Conservation (phyloP, 1,140 invertebrate genomes). For the Leptonema lineaticorne region DNA sequence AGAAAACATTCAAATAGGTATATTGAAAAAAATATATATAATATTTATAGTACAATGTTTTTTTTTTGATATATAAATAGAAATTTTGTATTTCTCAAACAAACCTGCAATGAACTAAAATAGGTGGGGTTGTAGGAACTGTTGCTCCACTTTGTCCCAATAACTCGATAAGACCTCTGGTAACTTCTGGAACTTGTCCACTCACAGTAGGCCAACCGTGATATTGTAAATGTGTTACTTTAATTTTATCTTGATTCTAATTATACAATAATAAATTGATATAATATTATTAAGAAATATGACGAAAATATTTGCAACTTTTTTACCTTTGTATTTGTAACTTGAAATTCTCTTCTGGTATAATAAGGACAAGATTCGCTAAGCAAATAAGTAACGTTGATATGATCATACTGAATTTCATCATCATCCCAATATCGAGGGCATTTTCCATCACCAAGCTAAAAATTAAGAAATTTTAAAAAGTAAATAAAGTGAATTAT, state of each 20-base stretch:
- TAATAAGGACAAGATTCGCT: conserved; percentile 87
- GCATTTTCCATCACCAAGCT: conserved; percentile 79
- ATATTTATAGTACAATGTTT: too few relatives aligned
- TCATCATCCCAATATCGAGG: conserved; percentile 92
- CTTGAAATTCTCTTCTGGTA: conserved; percentile 76
- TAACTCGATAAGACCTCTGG: conserved; percentile 78
- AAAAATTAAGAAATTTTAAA: too few relatives aligned
- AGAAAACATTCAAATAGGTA: conserved; percentile 6
- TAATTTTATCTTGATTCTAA: conserved; percentile 66
- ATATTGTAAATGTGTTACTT: conserved; percentile 84
- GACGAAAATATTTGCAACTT: background rate
- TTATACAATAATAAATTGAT: conserved; percentile 27
- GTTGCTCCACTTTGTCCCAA: conserved; percentile 67
- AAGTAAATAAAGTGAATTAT: conserved; percentile 28
- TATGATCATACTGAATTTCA: conserved; percentile 77
- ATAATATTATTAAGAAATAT: background rate
- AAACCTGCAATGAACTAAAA: conserved; percentile 80
- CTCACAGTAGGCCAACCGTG: conserved; percentile 86
- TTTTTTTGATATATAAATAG: background rate
- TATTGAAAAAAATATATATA: background rate
- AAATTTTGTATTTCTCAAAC: conserved; percentile 31
- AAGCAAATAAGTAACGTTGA: conserved; percentile 81
- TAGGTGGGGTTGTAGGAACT: conserved; percentile 49
- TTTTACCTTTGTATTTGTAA: conserved; percentile 75
- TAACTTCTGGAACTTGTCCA: conserved; percentile 83